phyloP scores from a whole-genome alignment of 2,797 vertebrate species.

The Rallus crepitans region DNA sequence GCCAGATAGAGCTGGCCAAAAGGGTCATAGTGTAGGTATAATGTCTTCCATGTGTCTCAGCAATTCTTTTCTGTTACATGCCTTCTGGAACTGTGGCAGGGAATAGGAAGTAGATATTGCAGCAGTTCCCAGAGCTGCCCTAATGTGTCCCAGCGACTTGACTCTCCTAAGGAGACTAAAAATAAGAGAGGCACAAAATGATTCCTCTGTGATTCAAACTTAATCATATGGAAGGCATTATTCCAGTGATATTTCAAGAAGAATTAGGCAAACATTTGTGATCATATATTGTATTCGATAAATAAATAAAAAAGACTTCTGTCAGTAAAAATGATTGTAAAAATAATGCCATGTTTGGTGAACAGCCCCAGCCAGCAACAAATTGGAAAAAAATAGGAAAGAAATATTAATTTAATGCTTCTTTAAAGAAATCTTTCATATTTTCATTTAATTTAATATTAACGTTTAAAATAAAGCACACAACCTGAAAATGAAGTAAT shows the following conservation, averaged over 20 bases:
- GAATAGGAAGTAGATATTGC: not conserved
- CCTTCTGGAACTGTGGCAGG: not conserved
- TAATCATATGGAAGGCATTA: not conserved
- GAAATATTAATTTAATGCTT: not conserved
- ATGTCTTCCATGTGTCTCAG: constrained; percentile 42
- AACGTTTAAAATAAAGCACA: not conserved
- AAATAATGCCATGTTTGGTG: not conserved
- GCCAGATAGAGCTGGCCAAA: constrained; percentile 9
- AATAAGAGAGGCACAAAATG: not conserved
- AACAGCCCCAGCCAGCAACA: not conserved
- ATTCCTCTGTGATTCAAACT: not conserved
- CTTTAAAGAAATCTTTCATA: not conserved
- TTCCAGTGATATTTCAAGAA: not conserved
- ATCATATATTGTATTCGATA: not conserved
- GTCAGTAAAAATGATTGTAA: not conserved
- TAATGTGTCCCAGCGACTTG: not conserved
- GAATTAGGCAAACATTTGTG: not conserved
- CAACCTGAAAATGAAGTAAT: not conserved
- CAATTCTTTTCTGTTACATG: not conserved
- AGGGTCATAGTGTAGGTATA: not conserved
- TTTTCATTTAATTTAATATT: not conserved
- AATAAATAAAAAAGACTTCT: not conserved
- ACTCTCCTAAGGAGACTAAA: not conserved
- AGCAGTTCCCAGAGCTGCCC: not conserved
- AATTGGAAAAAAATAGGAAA: not conserved